Conservation (phyloP, 2,797 vertebrate species). For the Cygnus olor region DNA sequence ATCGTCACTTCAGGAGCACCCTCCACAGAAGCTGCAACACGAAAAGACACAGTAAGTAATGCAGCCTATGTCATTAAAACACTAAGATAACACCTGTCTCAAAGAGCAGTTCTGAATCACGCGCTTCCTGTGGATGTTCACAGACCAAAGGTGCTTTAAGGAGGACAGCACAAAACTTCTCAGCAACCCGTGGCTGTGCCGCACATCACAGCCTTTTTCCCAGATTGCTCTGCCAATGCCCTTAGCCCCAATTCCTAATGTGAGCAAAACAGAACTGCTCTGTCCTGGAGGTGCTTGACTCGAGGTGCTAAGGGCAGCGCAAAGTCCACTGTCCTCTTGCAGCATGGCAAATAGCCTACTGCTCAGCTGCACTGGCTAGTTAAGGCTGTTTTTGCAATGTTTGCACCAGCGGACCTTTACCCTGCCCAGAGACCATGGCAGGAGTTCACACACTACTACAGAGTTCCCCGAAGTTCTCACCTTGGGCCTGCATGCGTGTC, state of each 20-base stretch:
- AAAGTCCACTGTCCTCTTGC: slow-evolving; percentile 10
- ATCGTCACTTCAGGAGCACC: slow-evolving; percentile 84
- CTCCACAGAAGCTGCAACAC: slow-evolving; percentile 81
- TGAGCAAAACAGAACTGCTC: neutral
- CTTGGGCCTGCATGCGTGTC: slow-evolving; percentile 97
- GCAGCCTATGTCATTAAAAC: neutral
- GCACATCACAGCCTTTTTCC: neutral
- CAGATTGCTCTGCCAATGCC: neutral
- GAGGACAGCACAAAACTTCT: neutral
- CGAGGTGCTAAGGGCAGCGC: neutral
- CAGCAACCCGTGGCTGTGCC: rapidly evolving
- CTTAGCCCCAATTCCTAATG: neutral
- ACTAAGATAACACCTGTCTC: neutral
- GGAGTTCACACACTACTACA: neutral
- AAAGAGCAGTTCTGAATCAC: neutral
- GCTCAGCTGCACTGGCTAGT: neutral
- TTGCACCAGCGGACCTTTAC: neutral
- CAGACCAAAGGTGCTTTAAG: neutral
- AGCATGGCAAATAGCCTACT: neutral
- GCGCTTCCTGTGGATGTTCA: neutral
- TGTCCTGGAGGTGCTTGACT: neutral
- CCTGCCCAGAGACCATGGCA: neutral
- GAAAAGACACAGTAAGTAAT: neutral
- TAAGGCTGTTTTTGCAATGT: neutral
- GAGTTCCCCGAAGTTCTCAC: slow-evolving; percentile 71